Base-by-base conservation (phyloP, 2,797 vertebrate genomes). In the Tachyglossus aculeatus region DNA sequence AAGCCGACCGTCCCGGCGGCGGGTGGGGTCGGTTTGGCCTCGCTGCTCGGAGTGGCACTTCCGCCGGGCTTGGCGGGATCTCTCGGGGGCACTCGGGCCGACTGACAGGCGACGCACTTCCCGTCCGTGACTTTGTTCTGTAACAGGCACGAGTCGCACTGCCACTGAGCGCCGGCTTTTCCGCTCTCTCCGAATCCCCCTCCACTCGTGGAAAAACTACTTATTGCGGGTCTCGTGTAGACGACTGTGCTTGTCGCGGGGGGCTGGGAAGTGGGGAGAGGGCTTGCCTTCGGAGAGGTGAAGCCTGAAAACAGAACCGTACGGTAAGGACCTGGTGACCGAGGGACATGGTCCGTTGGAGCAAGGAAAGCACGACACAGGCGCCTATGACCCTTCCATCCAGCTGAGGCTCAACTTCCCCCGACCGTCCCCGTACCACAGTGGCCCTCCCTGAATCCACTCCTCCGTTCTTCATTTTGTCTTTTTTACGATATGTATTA, bases 101-200 rank as follows among this genome's bases (percentile, higher is more conserved):
- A 41, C 48, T 81, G 82, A 67, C 95, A 98, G 9, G 95, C 92
- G 24, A 93, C 81, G 37, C 96, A 98, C 71, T 94, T 97, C 21
- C 64, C 84, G 63, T 97, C 94, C 10, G 88, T 90, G 11, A 82
- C 63, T 84, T 95, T 96, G 92, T 95, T 98, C 64, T 93, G 91
- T 64, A 95, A 71, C 25, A 93, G 70, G 80, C 95, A 91, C 1
- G 88, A 69, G 12, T 95, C 92, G 71, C 96, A 94, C 76, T 90
- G 93, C 96, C 96, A 95, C 2, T 88, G 92, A 0, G 93, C 92
- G 36, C 92, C 82, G 3, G 89, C 77, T 57, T 88, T 95, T 94
- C 72, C 93, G 91, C 89, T 67, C 61, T 94, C 91, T 54, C 89
- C 91, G 57, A 94, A 90, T 22, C 88, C 91, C 10, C 82, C 51